Percentiles rank a stretch among this genome's conserved stretches.
Evolutionary conservation across 2,113 vertebrate genomes (phyloP).

Genomic region (Collichthys lucidus): DNA sequence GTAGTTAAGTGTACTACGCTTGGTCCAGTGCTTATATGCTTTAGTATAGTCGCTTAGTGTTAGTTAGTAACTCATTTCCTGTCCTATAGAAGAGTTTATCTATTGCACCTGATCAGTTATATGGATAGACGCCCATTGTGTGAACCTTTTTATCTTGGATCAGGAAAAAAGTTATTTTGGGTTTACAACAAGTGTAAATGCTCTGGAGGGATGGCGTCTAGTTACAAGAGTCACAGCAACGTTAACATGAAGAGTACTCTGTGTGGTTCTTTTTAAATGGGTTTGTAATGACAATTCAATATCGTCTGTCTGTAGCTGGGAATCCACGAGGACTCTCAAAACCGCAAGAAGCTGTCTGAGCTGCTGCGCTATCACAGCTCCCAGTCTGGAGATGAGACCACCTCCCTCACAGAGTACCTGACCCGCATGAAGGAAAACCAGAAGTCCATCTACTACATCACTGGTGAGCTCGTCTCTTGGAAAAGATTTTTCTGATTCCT

Average conservation of each 20-base stretch:
- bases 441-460: conserved; percentile 97
- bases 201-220: too few species aligned
- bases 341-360: conserved; percentile 92
- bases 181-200: background rate
- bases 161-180: background rate
- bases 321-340: conserved; percentile 95
- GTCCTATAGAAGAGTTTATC: too few species aligned
- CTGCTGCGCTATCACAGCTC: conserved; percentile 93
- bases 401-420: conserved; percentile 90
- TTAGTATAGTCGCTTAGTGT: background rate
- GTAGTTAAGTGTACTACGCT: background rate
- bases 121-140: too few species aligned
- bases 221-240: too few species aligned
- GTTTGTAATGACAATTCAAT: background rate
- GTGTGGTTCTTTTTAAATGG: background rate
- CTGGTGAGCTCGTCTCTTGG: conserved; percentile 81
- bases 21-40: background rate
- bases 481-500: background rate
- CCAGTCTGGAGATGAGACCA: conserved; percentile 91
- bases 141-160: background rate
- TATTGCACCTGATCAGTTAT: too few species aligned
- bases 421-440: conserved; percentile 96
- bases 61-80: background rate
- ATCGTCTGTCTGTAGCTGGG: conserved; percentile 85
- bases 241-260: background rate